phyloP scores from a whole-genome alignment of 2,888 invertebrate species.

The Carcina quercana region DNA sequence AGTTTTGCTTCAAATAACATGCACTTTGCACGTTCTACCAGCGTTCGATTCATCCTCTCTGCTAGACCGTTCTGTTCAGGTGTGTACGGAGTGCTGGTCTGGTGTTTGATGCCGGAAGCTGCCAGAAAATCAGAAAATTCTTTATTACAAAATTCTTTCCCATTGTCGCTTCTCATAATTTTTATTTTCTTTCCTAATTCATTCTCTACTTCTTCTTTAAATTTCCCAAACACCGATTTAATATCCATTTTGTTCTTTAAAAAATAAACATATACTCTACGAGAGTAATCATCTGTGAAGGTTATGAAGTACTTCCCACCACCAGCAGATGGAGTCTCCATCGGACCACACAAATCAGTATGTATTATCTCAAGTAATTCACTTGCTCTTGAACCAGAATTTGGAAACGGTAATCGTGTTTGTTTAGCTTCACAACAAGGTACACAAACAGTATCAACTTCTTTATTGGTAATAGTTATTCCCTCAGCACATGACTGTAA shows the following conservation, averaged over 20 bases:
- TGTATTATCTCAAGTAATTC: constrained; percentile 29
- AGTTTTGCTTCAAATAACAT: constrained; percentile 6
- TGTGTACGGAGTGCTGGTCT: constrained; percentile 20
- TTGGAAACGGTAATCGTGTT: constrained; percentile 9
- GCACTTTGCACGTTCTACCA: constrained; percentile 8
- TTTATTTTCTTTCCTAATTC: constrained; percentile 6
- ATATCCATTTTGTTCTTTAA: constrained; percentile 7
- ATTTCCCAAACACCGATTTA: constrained; percentile 5
- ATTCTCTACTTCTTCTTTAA: constrained; percentile 4
- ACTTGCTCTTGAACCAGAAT: constrained; percentile 9
- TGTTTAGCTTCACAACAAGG: constrained; percentile 13
- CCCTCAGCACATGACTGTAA: constrained; percentile 5
- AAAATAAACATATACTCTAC: constrained; percentile 12
- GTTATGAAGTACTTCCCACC: constrained; percentile 13
- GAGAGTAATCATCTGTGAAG: constrained; percentile 12
- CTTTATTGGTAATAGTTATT: neutral
- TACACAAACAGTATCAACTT: constrained; percentile 2
- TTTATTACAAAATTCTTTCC: constrained; percentile 6
- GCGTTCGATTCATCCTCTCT: constrained; percentile 18
- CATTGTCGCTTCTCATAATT: constrained; percentile 8
- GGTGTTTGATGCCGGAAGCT: constrained; percentile 20
- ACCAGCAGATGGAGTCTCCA: constrained; percentile 11
- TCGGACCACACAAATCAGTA: constrained; percentile 32
- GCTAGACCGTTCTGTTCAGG: constrained; percentile 28
- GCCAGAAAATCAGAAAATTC: constrained; percentile 6